Evolutionary conservation across 2,113 vertebrate species (phyloP).

Genomic region (Gracilinanus agilis): DNA sequence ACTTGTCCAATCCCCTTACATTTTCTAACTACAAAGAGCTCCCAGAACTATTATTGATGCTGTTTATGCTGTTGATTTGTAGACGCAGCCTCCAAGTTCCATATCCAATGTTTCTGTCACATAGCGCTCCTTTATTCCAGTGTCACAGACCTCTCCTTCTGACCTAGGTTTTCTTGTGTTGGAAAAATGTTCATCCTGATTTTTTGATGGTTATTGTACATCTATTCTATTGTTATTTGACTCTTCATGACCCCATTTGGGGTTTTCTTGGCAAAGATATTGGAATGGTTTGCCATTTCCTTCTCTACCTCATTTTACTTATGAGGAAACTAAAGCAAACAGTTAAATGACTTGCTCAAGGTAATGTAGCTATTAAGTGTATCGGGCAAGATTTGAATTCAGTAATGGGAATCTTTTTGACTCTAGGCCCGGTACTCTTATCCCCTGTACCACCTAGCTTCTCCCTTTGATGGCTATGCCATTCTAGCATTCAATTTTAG

Average conservation of each 20-base stretch:
- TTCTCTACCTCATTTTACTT: too few species aligned
- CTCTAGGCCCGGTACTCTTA: too few species aligned
- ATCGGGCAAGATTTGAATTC: too few species aligned
- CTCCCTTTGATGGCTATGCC: neutral
- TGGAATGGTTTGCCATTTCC: too few species aligned
- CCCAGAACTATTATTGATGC: neutral
- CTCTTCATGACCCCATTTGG: too few species aligned
- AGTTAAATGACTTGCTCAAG: too few species aligned
- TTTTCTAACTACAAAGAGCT: neutral
- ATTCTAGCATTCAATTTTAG: neutral
- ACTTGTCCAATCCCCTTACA: neutral
- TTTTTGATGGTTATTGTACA: neutral
- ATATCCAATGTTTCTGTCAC: neutral
- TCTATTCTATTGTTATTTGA: too few species aligned
- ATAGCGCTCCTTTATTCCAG: neutral
- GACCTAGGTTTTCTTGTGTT: neutral
- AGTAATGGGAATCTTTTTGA: too few species aligned
- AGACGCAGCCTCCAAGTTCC: neutral
- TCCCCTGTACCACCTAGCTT: too few species aligned
- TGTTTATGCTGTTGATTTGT: neutral
- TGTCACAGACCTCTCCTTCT: neutral
- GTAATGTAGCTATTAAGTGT: too few species aligned
- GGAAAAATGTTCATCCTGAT: neutral
- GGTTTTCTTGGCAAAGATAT: too few species aligned
- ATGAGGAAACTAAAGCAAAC: too few species aligned